Conservation (phyloP, 2,113 vertebrate genomes). For the Pantherophis guttatus region DNA sequence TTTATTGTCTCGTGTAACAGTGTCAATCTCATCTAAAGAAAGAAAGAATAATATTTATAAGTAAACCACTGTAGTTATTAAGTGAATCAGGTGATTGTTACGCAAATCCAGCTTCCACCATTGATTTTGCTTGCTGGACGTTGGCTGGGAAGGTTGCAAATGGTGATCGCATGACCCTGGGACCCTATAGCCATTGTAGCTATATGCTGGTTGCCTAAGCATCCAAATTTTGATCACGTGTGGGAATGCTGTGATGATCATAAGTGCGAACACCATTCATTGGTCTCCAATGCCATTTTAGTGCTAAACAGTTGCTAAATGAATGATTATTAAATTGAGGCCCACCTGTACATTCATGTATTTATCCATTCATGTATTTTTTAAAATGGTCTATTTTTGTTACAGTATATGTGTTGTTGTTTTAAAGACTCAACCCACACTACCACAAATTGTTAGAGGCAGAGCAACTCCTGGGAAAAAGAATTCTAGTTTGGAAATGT, state of each 20-base stretch:
- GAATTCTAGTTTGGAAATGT: constrained; percentile 53
- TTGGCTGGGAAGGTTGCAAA: neutral
- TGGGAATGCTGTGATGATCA: neutral
- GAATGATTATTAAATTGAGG: neutral
- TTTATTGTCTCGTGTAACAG: constrained; percentile 45
- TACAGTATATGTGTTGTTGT: constrained; percentile 23
- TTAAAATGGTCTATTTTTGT: constrained; percentile 32
- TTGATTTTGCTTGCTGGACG: neutral
- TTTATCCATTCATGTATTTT: neutral
- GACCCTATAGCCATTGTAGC: neutral
- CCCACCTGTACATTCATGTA: neutral
- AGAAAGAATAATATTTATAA: neutral
- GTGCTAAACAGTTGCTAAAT: neutral
- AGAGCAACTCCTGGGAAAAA: constrained; percentile 52
- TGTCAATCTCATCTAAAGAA: constrained; percentile 21
- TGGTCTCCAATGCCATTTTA: too few relatives aligned
- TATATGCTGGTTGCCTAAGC: neutral
- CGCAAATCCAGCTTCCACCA: neutral
- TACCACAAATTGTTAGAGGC: constrained; percentile 44
- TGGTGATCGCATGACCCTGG: neutral
- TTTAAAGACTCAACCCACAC: constrained; percentile 42
- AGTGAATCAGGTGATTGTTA: neutral
- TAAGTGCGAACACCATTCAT: too few relatives aligned
- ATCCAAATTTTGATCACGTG: neutral
- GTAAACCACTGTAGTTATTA: neutral